phyloP scores from a whole-genome alignment of 1,140 invertebrate species.

The Potamilus streckersoni region DNA sequence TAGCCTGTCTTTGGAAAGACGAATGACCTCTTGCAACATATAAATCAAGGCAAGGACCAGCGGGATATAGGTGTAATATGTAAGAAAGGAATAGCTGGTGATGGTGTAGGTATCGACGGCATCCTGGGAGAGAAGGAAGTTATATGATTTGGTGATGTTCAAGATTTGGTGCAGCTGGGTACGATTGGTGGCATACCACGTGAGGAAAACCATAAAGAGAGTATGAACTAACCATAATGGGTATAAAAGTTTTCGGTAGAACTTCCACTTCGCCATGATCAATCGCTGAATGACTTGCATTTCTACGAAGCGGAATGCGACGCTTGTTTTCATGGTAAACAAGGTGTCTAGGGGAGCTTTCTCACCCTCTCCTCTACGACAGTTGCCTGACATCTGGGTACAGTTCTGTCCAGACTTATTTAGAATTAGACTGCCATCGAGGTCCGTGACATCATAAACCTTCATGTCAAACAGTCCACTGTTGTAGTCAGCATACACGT shows the following conservation, averaged over 20 bases:
- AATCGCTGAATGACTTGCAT: slow-evolving; percentile 28
- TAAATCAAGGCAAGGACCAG: slow-evolving; percentile 23
- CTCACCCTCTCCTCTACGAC: neutral
- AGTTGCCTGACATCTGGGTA: neutral
- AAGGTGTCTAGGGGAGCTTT: slow-evolving; percentile 39
- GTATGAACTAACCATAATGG: slow-evolving; percentile 32
- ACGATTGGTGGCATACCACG: slow-evolving; percentile 25
- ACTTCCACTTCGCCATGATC: slow-evolving; percentile 39
- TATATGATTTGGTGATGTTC: neutral
- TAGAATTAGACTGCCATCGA: slow-evolving; percentile 25
- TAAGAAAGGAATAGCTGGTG: slow-evolving; percentile 1
- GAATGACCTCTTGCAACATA: slow-evolving; percentile 3
- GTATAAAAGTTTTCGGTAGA: slow-evolving; percentile 26
- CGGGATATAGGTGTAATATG: slow-evolving; percentile 15
- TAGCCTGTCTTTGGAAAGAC: slow-evolving; percentile 14
- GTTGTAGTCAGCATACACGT: slow-evolving; percentile 13
- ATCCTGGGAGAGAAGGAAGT: neutral
- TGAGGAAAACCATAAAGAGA: slow-evolving; percentile 27
- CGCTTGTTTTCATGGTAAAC: slow-evolving; percentile 14
- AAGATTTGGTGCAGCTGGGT: slow-evolving; percentile 2
- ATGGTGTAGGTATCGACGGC: no score
- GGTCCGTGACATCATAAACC: slow-evolving; percentile 44
- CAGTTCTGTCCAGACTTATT: neutral
- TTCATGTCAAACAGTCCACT: slow-evolving; percentile 47
- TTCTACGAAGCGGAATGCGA: slow-evolving; percentile 34